Conservation (phyloP, 2,113 vertebrate species). For the Heloderma charlesbogerti region DNA sequence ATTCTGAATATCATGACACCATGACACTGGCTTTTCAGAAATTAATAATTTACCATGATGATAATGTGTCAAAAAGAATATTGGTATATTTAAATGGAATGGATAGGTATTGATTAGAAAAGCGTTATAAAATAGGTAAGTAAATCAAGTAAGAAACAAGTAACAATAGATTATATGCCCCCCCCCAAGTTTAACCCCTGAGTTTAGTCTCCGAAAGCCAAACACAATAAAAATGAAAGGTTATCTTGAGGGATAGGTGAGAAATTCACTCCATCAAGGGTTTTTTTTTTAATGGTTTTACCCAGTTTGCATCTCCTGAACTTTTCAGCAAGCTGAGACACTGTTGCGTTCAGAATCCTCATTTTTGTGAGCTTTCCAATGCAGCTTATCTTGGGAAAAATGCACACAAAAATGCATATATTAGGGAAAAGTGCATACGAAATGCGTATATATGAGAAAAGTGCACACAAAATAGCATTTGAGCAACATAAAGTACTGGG, state of each 20-base stretch:
- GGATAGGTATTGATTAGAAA: background rate
- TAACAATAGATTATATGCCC: background rate
- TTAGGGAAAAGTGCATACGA: background rate
- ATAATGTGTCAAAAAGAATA: slow-evolving; percentile 68
- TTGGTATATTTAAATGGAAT: background rate
- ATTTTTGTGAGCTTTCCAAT: too few relatives aligned
- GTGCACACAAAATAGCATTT: too few relatives aligned
- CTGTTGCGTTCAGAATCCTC: too few relatives aligned
- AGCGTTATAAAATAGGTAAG: background rate
- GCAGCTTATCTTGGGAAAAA: too few relatives aligned
- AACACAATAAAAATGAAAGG: background rate
- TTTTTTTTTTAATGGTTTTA: background rate
- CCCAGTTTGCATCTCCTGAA: background rate
- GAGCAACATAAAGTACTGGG: too few relatives aligned
- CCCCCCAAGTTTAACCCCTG: background rate
- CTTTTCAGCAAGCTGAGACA: too few relatives aligned
- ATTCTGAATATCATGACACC: slow-evolving; percentile 74
- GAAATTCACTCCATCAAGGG: background rate
- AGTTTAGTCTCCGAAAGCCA: background rate
- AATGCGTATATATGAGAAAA: background rate
- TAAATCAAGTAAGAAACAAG: background rate
- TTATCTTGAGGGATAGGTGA: background rate
- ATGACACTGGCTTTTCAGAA: slow-evolving; percentile 74
- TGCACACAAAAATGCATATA: background rate
- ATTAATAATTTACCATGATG: slow-evolving; percentile 79